phyloP scores from a whole-genome alignment of 1,140 invertebrate genomes.

The Apis dorsata region DNA sequence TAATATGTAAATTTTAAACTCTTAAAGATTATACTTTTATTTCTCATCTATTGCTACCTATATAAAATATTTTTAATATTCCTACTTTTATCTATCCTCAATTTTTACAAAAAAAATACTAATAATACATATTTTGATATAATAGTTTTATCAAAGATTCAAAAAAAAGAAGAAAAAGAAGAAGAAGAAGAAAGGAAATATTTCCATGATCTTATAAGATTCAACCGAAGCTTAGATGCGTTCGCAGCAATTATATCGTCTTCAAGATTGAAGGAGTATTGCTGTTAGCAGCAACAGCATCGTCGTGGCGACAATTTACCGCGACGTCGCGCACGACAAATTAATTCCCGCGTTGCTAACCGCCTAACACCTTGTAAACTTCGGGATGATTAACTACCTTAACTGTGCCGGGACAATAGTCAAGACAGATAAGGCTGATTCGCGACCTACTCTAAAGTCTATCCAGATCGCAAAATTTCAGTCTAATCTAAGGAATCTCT shows the following conservation, averaged over 20 bases:
- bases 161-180: no score
- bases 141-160: no score
- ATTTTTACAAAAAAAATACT: no score
- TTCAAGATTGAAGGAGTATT: conserved; percentile 40
- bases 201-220: not conserved
- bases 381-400: conserved; percentile 71
- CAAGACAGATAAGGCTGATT: conserved; percentile 60
- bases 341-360: conserved; percentile 72
- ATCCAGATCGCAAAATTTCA: conserved; percentile 4
- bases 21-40: no score
- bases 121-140: no score
- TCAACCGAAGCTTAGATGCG: conserved; percentile 12
- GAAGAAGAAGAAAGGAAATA: no score
- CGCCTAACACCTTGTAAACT: conserved; percentile 72
- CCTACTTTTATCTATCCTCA: no score
- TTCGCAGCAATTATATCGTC: conserved; percentile 36
- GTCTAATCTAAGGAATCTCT: no score
- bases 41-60: no score
- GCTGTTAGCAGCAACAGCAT: conserved; percentile 60
- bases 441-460: conserved; percentile 20
- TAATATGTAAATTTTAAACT: no score
- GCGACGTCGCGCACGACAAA: conserved; percentile 74
- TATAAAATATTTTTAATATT: no score
- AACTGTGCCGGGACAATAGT: conserved; percentile 60
- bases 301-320: conserved; percentile 71